A percentile compares a stretch with the other conserved stretches of the same genome.
These are phyloP conservation scores for Rotaria magnacalcarata DNA, from an alignment of 2,888 invertebrate species.

Conservation along the genomic window DNA sequence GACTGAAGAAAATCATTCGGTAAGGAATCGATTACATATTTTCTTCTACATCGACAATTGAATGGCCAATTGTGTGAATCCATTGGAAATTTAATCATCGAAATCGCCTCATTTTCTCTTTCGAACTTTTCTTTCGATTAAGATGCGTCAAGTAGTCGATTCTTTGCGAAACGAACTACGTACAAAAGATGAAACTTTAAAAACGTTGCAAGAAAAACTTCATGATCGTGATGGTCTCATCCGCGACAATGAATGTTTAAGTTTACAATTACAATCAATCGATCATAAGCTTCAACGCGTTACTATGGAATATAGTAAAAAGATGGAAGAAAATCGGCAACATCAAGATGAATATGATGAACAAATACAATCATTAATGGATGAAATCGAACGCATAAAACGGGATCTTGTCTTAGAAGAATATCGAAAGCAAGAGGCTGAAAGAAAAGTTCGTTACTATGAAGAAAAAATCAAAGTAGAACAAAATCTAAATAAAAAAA, in stretches of 20 bases:
- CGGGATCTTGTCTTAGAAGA: constrained; percentile 21
- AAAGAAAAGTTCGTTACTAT: neutral
- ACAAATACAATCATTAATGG: neutral
- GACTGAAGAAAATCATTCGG: neutral
- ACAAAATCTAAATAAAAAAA: neutral
- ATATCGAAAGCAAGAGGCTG: constrained; percentile 7
- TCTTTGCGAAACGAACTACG: neutral
- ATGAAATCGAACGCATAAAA: constrained; percentile 26
- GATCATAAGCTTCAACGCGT: neutral
- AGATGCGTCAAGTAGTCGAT: neutral
- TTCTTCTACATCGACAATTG: too few species aligned
- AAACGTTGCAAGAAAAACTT: neutral
- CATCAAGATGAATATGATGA: neutral
- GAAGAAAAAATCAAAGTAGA: neutral
- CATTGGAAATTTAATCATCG: too few species aligned
- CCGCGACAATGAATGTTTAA: neutral
- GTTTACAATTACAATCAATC: neutral
- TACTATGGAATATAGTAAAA: constrained; percentile 7
- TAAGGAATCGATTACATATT: neutral
- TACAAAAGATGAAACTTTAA: neutral
- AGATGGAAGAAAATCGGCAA: neutral
- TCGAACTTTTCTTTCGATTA: neutral
- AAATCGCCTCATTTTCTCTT: too few species aligned
- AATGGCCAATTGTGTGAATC: too few species aligned
- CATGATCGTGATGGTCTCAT: neutral